These are phyloP conservation scores for Polyommatus iphigenia DNA, from an alignment of 2,888 invertebrate species.

Conservation along the genomic window DNA sequence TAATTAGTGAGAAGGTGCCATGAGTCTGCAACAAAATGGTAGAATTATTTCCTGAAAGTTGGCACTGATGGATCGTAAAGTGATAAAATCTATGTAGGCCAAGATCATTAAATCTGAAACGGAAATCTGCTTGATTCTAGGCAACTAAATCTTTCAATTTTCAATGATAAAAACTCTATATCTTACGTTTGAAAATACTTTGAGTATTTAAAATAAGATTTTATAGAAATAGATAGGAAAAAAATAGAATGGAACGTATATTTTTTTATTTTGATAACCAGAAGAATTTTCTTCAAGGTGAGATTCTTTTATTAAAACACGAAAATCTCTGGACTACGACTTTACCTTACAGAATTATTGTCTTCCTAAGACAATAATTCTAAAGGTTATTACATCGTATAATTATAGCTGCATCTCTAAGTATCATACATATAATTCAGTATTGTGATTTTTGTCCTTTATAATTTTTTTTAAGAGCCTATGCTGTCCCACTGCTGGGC, in stretches of 20 bases:
- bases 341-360: not conserved
- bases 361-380: no score
- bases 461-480: no score
- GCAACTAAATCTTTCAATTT: constrained; percentile 8
- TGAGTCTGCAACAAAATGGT: not conserved
- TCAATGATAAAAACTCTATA: not conserved
- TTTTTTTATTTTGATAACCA: constrained; percentile 5
- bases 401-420: no score
- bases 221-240: constrained; percentile 9
- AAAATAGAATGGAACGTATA: constrained; percentile 13
- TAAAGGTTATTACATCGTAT: no score
- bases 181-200: constrained; percentile 5
- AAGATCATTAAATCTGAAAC: constrained; percentile 31
- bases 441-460: no score
- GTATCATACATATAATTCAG: no score
- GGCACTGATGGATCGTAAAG: constrained; percentile 25
- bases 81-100: constrained; percentile 35
- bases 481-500: no score
- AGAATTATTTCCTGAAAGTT: constrained; percentile 28
- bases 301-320: not conserved
- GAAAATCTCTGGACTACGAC: not conserved
- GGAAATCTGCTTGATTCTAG: constrained; percentile 30
- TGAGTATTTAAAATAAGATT: constrained; percentile 7
- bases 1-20: not conserved
- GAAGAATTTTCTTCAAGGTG: not conserved